Conservation (phyloP, 1,140 invertebrate species). For the Penaeus indicus region DNA sequence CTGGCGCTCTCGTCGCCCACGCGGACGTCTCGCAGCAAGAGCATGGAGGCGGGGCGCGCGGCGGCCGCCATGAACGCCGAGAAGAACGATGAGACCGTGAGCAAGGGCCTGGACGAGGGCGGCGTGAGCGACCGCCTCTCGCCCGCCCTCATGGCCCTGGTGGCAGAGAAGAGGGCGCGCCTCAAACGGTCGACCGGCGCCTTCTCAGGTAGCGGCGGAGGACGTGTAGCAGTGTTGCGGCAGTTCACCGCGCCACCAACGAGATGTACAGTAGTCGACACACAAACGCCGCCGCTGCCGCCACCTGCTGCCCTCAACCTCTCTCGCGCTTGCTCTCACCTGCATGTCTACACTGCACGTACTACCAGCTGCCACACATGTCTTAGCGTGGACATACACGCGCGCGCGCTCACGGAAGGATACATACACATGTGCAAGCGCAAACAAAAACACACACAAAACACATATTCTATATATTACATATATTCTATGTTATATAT, state of each 20-base stretch:
- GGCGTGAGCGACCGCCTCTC: slow-evolving; percentile 50
- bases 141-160: slow-evolving; percentile 64
- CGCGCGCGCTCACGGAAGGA: too few relatives aligned
- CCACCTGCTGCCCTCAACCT: slow-evolving; percentile 51
- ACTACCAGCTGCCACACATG: too few relatives aligned
- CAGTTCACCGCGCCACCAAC: slow-evolving; percentile 65
- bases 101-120: slow-evolving; percentile 20
- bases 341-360: background rate
- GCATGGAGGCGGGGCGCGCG: slow-evolving; percentile 64
- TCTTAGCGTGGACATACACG: too few relatives aligned
- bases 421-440: too few relatives aligned
- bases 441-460: too few relatives aligned
- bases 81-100: slow-evolving; percentile 43
- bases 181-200: slow-evolving; percentile 65
- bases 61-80: slow-evolving; percentile 49
- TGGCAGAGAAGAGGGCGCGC: slow-evolving; percentile 64
- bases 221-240: slow-evolving; percentile 59
- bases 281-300: slow-evolving; percentile 32
- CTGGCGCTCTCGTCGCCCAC: slow-evolving; percentile 65
- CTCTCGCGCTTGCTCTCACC: slow-evolving; percentile 2
- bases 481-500: too few relatives aligned
- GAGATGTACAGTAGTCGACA: slow-evolving; percentile 66
- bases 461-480: too few relatives aligned
- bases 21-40: slow-evolving; percentile 61
- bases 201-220: slow-evolving; percentile 66